Evolutionary conservation across 2,113 vertebrate genomes (phyloP), one percentile per base, ranked within the genome.

Genomic region (Dendropsophus ebraccatus): DNA sequence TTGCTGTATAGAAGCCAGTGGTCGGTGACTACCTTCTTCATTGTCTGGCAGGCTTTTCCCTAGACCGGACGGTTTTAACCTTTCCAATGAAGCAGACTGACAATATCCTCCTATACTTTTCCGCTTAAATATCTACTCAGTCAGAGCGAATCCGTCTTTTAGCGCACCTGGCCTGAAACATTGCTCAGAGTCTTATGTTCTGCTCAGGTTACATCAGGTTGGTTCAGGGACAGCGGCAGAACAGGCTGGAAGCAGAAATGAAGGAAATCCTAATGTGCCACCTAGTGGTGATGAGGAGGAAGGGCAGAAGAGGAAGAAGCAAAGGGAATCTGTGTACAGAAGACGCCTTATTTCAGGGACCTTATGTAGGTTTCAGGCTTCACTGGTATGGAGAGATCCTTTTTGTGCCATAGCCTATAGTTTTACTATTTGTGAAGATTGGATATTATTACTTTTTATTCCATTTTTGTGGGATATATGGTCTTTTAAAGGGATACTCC

Each of bases 131-230:
- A 47, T 60, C 47, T 52, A 13, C 52, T 58, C 50, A 37, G 32
- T 79, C 54, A 60, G 32, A 14, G 30, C 60, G 78, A 81, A 65
- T 21, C 28, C n/a, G 50, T 62, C 56, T 81, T 81, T 81, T 12
- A 65, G 11, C 47, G 62, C n/a, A 65, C 78, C 78, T 62, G 35
- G 58, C 78, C 78, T 65, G 23, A 62, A 81, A 81, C 58, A 47
- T 81, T 81, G 56, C 56, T 60, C 35, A 81, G 78, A 81, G 78
- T 45, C 78, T 81, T 6, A 28, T 17, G 28, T 81, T 47, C 37
- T 62, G 77, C 54, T 79, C 17, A 62, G 78, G 60, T 81, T 12
- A 45, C 23, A 65, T 81, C 78, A 65, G 37, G 16, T 1, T 81
- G 52, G 37, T 14, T 58, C 54, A 21, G 52, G 3, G 28, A 28